phyloP scores from a whole-genome alignment of 2,888 invertebrate species.

The Eugnorisma glareosa region DNA sequence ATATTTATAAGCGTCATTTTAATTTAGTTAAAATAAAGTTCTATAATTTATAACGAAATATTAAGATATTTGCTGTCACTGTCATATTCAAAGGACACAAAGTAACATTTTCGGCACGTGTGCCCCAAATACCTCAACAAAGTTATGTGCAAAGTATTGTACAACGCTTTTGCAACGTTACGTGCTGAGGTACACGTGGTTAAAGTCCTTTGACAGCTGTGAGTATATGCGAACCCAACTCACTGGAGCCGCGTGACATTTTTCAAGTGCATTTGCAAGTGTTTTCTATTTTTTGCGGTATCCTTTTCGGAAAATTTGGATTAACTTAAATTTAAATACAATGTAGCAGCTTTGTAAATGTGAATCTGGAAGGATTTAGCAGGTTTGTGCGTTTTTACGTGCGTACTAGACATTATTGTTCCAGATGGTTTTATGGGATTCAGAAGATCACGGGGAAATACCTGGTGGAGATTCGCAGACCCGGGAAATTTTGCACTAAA shows the following conservation, averaged over 20 bases:
- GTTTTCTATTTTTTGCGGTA: not conserved
- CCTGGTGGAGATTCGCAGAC: not conserved
- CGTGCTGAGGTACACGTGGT: conserved; percentile 16
- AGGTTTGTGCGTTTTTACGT: not conserved
- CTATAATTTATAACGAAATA: not conserved
- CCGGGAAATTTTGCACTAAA: not conserved
- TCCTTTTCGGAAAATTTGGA: not conserved
- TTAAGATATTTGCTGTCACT: not conserved
- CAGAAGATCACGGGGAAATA: not conserved
- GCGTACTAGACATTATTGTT: not conserved
- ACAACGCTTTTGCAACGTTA: conserved; percentile 26
- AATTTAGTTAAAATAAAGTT: not conserved
- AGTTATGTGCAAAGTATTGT: conserved; percentile 35
- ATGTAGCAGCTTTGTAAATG: not conserved
- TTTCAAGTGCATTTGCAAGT: conserved; percentile 23
- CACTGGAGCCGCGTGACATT: conserved; percentile 21
- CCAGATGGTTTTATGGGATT: not conserved
- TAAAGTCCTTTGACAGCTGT: conserved; percentile 42
- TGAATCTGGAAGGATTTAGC: not conserved
- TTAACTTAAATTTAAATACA: not conserved
- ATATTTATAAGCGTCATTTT: not conserved
- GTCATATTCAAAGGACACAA: conserved; percentile 26
- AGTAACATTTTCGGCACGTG: conserved; percentile 25
- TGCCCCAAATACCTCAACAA: conserved; percentile 30
- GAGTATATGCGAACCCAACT: conserved; percentile 31